Conservation (phyloP, 2,888 invertebrate genomes). For the Galerucella nymphaeae region DNA sequence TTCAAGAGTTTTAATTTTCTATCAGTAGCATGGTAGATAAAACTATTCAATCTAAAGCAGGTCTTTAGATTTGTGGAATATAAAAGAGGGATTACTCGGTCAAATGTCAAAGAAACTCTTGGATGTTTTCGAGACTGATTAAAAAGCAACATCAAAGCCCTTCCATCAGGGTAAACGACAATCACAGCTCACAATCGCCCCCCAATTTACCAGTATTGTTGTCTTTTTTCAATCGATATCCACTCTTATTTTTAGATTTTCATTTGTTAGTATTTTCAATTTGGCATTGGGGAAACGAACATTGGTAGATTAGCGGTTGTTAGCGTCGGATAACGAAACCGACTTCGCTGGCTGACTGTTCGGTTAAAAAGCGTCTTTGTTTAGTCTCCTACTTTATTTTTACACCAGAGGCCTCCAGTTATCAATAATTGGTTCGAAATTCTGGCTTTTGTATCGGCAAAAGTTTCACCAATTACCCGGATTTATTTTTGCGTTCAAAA, state of each 20-base stretch:
- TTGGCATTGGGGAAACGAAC: constrained; percentile 53
- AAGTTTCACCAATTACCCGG: constrained; percentile 46
- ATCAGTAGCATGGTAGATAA: constrained; percentile 45
- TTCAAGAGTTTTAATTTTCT: constrained; percentile 24
- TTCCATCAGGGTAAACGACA: constrained; percentile 63
- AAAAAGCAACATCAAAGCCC: constrained; percentile 65
- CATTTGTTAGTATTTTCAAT: constrained; percentile 63
- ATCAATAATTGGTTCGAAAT: constrained; percentile 61
- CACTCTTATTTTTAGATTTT: constrained; percentile 60
- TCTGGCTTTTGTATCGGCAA: constrained; percentile 51
- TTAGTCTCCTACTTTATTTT: constrained; percentile 58
- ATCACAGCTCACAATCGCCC: constrained; percentile 65
- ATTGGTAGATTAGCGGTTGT: constrained; percentile 49
- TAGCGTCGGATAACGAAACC: constrained; percentile 38
- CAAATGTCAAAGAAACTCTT: constrained; percentile 65
- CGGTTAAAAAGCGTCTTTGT: constrained; percentile 57
- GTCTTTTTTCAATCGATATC: constrained; percentile 65
- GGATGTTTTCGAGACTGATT: constrained; percentile 63
- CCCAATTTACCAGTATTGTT: constrained; percentile 64
- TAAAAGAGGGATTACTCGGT: constrained; percentile 65
- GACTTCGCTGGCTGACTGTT: constrained; percentile 49
- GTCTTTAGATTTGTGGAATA: constrained; percentile 49
- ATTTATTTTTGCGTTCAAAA: constrained; percentile 41
- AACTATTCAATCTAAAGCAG: constrained; percentile 52
- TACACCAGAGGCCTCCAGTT: constrained; percentile 58